Percentiles rank a stretch among this genome's conserved stretches.
Conservation (phyloP, 2,888 invertebrate species). For the Andrena fulva region DNA sequence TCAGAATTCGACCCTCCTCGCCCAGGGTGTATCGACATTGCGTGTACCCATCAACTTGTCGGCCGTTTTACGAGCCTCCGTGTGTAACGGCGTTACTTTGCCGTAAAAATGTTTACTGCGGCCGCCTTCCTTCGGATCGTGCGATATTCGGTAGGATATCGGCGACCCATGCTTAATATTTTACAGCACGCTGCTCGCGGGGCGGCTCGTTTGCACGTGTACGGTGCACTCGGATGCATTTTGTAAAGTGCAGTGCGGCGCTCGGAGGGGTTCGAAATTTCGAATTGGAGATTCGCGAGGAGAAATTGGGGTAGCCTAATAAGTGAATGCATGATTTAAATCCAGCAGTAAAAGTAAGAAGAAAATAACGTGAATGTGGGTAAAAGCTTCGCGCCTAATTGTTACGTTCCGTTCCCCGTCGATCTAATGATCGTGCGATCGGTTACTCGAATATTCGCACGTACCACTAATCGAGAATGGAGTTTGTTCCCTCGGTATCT, state of each 20-base stretch:
- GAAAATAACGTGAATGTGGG: too few species aligned
- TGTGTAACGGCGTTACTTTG: not conserved
- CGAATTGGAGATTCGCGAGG: not conserved
- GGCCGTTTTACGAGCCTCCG: slow-evolving; percentile 31
- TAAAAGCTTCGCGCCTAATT: too few species aligned
- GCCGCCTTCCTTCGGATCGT: too few species aligned
- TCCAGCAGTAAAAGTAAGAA: too few species aligned
- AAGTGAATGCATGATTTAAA: too few species aligned
- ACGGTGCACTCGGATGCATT: not conserved
- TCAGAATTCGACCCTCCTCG: slow-evolving; percentile 1
- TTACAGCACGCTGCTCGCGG: not conserved
- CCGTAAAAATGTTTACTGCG: slow-evolving; percentile 25
- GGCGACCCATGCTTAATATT: slow-evolving; percentile 6
- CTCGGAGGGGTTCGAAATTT: too few species aligned
- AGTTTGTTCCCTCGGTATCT: not conserved
- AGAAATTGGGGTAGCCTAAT: too few species aligned
- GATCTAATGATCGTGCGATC: not conserved
- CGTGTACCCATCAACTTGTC: slow-evolving; percentile 33
- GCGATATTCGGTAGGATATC: slow-evolving; percentile 11
- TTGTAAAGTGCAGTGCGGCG: not conserved
- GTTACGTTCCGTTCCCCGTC: too few species aligned
- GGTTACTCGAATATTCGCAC: not conserved
- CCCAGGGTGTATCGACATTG: slow-evolving; percentile 18
- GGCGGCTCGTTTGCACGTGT: not conserved
- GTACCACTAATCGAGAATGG: not conserved